A percentile compares a stretch with the other conserved stretches of the same genome.
Conservation (phyloP, 2,888 invertebrate genomes). For the Formica aserva region DNA sequence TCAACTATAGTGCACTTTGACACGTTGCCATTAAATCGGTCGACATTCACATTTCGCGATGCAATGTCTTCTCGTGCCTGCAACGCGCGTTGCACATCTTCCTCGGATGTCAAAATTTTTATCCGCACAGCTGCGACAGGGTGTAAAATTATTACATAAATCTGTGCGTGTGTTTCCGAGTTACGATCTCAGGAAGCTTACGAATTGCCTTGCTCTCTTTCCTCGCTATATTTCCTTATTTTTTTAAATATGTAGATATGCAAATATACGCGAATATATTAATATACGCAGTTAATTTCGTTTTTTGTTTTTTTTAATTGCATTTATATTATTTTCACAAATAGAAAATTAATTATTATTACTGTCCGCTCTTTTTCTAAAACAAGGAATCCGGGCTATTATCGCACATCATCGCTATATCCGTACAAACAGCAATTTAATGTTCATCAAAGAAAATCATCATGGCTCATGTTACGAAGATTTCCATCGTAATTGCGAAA, state of each 20-base stretch:
- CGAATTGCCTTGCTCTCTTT: not conserved
- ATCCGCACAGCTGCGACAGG: slow-evolving; percentile 14
- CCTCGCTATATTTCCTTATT: not conserved
- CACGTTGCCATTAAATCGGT: slow-evolving; percentile 39
- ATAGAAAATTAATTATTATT: not conserved
- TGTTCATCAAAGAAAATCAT: not conserved
- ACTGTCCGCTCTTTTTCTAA: not conserved
- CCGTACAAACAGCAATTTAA: slow-evolving; percentile 34
- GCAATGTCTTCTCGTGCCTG: not conserved
- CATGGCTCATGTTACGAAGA: slow-evolving; percentile 21
- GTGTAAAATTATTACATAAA: slow-evolving; percentile 20
- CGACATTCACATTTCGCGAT: slow-evolving; percentile 24
- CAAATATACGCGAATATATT: not conserved
- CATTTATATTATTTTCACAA: not conserved
- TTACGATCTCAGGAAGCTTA: not conserved
- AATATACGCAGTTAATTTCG: not conserved
- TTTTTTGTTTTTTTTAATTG: not conserved
- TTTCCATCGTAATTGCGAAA: slow-evolving; percentile 47
- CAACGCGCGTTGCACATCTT: not conserved
- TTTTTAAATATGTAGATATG: not conserved
- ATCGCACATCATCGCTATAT: not conserved
- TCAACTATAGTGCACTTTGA: not conserved
- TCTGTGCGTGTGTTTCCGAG: not conserved
- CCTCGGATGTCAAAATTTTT: slow-evolving; percentile 29
- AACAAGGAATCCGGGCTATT: not conserved